Base-by-base conservation (phyloP, 1,140 invertebrate genomes). In the Neotoxoptera formosana region DNA sequence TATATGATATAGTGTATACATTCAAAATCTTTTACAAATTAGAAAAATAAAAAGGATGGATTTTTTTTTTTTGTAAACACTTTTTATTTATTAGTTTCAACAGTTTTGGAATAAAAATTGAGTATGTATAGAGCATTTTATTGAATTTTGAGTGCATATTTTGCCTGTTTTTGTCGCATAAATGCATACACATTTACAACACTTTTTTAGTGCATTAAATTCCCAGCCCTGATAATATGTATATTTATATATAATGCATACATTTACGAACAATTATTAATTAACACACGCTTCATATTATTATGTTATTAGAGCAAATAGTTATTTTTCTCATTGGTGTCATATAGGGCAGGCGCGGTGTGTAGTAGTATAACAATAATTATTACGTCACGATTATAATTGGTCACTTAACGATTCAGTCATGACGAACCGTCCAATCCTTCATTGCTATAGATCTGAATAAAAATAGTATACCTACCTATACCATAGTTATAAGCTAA, bases 371-470 rank as follows among this genome's bases (percentile, higher is more conserved):
- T 17, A 34, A 76, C 14, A 76, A 87, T n/a, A 87, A 87, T 47
- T 30, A 87, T 87, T 87, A 87, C 84, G 84, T 87, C 84, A 87
- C 45, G 30, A 48, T n/a, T 14, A 11, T 87, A 87, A 87, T 87
- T 48, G 84, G 11, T 45, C 45, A 41, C 41, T 41, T 41, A 47
- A 47, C 41, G 41, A 45, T 47, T 30, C 25, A 8, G 36, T 11
- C 36, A 84, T 41, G 9, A 84, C 36, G 9, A 2, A 1, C 23
- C 23, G 23, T 45, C 36, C 21, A 84, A 84, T 84, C 36, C 81
- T 11, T 25, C 83, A 84, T 4, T 2, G 6, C 2, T 23, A 45
- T 25, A 84, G 21, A 41, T 41, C 81, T 83, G 81, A 21, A 3
- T 9, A 20, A 36, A 83, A 36, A 83, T 36, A 21, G 2, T 81